Conservation (phyloP, 1,140 invertebrate species). For the Mercenaria mercenaria region DNA sequence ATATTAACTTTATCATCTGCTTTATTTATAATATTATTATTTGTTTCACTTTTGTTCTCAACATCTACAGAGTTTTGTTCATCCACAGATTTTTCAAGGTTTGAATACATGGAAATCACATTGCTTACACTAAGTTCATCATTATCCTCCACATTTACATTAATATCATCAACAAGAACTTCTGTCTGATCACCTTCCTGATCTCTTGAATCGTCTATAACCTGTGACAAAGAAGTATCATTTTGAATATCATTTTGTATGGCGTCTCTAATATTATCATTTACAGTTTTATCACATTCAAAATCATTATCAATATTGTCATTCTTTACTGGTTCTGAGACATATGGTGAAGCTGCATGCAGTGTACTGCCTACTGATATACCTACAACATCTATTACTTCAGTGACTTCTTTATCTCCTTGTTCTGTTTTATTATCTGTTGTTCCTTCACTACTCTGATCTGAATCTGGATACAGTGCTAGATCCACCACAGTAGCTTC, state of each 20-base stretch:
- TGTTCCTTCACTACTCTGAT: conserved; percentile 29
- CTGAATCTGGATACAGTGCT: conserved; percentile 55
- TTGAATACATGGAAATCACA: conserved; percentile 59
- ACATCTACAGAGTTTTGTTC: background rate
- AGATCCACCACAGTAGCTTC: conserved; percentile 43
- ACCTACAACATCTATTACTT: conserved; percentile 49
- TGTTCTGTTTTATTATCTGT: background rate
- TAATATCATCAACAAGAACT: background rate
- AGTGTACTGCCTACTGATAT: background rate
- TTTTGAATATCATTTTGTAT: background rate
- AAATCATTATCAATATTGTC: background rate
- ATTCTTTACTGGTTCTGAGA: background rate
- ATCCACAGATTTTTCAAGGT: conserved; percentile 54
- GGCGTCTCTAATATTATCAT: background rate
- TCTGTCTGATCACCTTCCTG: background rate
- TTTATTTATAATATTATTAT: conserved; percentile 24
- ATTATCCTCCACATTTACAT: background rate
- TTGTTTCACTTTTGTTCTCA: background rate
- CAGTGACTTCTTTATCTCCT: background rate
- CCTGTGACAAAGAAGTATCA: conserved; percentile 41
- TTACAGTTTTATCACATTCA: background rate
- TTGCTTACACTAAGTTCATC: conserved; percentile 29
- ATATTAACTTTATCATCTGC: background rate
- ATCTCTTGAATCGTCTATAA: conserved; percentile 44
- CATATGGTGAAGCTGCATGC: conserved; percentile 26